Base-by-base conservation (phyloP, 2,888 invertebrate genomes). In the Mesorhabditis sp. region DNA sequence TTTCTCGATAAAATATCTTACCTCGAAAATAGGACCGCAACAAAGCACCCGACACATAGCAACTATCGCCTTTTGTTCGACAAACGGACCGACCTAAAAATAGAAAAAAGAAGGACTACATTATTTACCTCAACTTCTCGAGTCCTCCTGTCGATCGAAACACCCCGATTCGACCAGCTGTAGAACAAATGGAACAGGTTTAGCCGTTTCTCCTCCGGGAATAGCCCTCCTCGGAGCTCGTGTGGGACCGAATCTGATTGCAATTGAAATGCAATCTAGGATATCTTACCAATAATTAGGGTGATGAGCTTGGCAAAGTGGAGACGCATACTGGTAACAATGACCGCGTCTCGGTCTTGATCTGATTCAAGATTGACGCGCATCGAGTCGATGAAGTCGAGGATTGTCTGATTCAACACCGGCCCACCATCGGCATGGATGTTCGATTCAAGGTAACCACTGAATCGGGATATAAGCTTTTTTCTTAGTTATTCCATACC, bases 41-140 rank as follows among this genome's bases (percentile, higher is more conserved):
- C 95, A 95, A 2, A 97, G 90, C 43, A 98, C 89, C 7, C 95
- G 93, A 74, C 95, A 94, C 93, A 97, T 95, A 3, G 97, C 96
- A 89, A 94, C 82, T 2, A 90, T 87, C 10, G 90, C 88, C 13
- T 88, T 86, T 76, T 89, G 86, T 81, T 90, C 90, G 64, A 89
- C 86, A 73, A 80, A 80, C 0, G 79, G 75, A 13, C 85, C 82
- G n/a, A 82, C 79, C 72, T 83, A 77, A 5, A 62, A 74, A 69
- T 4, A 5, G n/a, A 28, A 43, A 67, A 45, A 45, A 45, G 41
- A 28, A 45, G 50, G n/a, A 67, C 43, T 44, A 13, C 7, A 10
- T 28, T 13, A 4, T 13, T 15, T 13, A 67, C 68, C 65, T 68
- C 68, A 41, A 50, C 66, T 41, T 76, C 78, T 5, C 73, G 68